These are phyloP conservation scores for Stegostoma tigrinum DNA, from an alignment of 2,113 vertebrate species.

Conservation along the genomic window DNA sequence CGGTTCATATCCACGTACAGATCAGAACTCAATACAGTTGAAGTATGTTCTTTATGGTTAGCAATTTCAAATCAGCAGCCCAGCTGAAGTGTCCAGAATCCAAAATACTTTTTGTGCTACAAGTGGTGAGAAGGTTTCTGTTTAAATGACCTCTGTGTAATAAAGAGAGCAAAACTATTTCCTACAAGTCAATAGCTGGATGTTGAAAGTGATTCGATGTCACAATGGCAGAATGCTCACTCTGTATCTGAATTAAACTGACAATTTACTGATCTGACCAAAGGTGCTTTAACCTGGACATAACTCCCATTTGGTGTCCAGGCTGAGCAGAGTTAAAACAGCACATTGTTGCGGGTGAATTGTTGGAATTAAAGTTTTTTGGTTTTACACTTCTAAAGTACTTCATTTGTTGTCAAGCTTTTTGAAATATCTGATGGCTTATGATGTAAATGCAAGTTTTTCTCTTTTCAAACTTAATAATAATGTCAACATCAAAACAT, in stretches of 20 bases:
- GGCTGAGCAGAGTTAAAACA: not conserved
- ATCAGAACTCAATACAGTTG: not conserved
- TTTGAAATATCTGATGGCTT: not conserved
- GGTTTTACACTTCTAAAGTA: not conserved
- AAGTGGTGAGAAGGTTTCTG: not conserved
- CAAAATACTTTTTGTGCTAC: not conserved
- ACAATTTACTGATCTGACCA: not conserved
- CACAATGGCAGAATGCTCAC: not conserved
- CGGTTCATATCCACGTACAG: not conserved
- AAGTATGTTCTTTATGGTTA: not conserved
- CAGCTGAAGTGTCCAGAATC: not conserved
- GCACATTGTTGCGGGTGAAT: not conserved
- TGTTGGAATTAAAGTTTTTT: not conserved
- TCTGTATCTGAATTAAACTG: not conserved
- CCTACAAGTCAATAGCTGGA: not conserved
- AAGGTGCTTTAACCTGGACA: not conserved
- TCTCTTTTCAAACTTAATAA: not conserved
- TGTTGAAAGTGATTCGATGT: constrained; percentile 14
- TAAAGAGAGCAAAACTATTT: not conserved
- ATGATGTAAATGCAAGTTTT: not conserved
- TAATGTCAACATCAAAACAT: not conserved
- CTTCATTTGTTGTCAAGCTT: not conserved
- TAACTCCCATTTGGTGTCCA: not conserved
- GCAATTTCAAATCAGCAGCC: not conserved
- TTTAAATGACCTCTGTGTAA: not conserved